A percentile compares a stretch with the other conserved stretches of the same genome.
These are phyloP conservation scores for Tortrix viridana DNA, from an alignment of 2,888 invertebrate species.

Conservation along the genomic window DNA sequence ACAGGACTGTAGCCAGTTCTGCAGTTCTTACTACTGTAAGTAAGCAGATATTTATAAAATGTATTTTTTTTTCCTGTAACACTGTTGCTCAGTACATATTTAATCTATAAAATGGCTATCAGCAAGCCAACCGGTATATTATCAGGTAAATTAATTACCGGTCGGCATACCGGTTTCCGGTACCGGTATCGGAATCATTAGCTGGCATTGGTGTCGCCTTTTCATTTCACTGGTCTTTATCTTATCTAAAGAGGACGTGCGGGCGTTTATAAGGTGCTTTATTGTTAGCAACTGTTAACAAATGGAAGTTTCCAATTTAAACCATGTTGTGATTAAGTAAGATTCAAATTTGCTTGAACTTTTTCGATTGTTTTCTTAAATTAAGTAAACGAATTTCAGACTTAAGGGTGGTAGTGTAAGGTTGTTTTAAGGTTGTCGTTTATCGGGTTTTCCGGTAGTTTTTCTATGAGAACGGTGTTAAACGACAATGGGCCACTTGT, in stretches of 20 bases:
- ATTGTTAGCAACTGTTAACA: constrained; percentile 61
- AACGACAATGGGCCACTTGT: constrained; percentile 79
- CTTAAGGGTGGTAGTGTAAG: constrained; percentile 37
- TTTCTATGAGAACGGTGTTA: constrained; percentile 63
- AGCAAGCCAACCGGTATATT: constrained; percentile 58
- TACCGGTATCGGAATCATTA: constrained; percentile 71
- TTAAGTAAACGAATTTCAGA: constrained; percentile 40
- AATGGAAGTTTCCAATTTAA: constrained; percentile 39
- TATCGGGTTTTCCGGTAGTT: constrained; percentile 72
- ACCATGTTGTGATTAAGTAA: constrained; percentile 39
- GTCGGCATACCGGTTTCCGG: constrained; percentile 50
- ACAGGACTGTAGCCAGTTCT: too few relatives aligned
- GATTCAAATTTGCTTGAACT: constrained; percentile 44
- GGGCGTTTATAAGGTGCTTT: constrained; percentile 72
- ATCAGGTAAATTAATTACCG: constrained; percentile 73
- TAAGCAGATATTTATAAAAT: too few relatives aligned
- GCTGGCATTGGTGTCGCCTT: constrained; percentile 75
- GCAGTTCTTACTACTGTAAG: too few relatives aligned
- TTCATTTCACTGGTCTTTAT: constrained; percentile 78
- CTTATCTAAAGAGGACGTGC: constrained; percentile 84
- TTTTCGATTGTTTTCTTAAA: constrained; percentile 61
- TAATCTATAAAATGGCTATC: constrained; percentile 10
- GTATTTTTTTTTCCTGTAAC: too few relatives aligned
- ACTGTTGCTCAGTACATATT: too few relatives aligned
- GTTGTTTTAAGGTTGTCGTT: constrained; percentile 49